These are phyloP conservation scores for Drosophila pallidifrons DNA, from an alignment of 1,140 invertebrate species.

Conservation along the genomic window DNA sequence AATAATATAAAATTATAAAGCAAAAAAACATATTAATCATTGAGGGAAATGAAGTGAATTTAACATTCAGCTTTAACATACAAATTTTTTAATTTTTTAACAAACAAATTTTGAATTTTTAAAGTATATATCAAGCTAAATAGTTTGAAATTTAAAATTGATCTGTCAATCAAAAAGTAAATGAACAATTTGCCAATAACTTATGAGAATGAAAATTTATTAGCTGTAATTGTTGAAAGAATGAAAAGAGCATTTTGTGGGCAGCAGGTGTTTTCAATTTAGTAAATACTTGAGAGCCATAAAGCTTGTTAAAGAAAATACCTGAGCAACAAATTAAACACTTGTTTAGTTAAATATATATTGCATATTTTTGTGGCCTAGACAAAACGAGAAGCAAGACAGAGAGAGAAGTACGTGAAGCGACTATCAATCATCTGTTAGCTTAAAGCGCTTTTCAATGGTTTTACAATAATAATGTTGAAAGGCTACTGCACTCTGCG, in stretches of 20 bases:
- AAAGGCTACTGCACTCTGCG: slow-evolving; percentile 30
- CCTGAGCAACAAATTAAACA: slow-evolving; percentile 15
- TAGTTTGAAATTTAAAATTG: background rate
- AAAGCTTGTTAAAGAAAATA: slow-evolving; percentile 11
- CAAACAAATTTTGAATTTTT: too few species aligned
- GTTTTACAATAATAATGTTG: slow-evolving; percentile 11
- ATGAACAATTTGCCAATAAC: too few species aligned
- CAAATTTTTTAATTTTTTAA: background rate
- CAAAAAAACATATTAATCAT: too few species aligned
- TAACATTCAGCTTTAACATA: background rate
- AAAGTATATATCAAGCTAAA: too few species aligned
- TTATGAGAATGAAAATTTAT: background rate
- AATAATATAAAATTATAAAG: too few species aligned
- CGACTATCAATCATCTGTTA: slow-evolving; percentile 27
- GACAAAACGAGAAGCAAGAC: too few species aligned
- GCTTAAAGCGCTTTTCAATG: slow-evolving; percentile 41
- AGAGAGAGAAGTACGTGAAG: background rate
- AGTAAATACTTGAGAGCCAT: background rate
- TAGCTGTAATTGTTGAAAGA: too few species aligned
- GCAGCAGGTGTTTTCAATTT: background rate
- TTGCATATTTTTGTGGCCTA: slow-evolving; percentile 20
- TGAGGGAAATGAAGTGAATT: too few species aligned
- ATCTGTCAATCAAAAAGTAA: background rate
- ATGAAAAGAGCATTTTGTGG: background rate
- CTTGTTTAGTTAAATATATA: slow-evolving; percentile 16